phyloP scores from a whole-genome alignment of 2,113 vertebrate genomes.

The Colistium nudipinnis region DNA sequence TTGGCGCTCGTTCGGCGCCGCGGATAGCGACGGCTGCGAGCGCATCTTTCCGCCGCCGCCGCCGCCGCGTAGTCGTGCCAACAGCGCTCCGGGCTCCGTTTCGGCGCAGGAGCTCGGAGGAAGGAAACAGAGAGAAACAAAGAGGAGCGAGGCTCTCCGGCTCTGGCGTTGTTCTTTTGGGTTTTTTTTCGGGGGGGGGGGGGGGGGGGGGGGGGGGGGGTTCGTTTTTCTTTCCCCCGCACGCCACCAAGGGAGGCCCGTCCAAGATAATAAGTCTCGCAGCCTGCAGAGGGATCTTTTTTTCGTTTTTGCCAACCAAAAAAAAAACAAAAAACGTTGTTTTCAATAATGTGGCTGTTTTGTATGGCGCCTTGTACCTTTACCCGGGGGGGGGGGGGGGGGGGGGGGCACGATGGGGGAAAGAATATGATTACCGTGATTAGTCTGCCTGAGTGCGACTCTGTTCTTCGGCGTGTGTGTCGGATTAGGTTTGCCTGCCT shows the following conservation, averaged over 20 bases:
- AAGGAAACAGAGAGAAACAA: constrained; percentile 57
- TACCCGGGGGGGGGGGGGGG: constrained; percentile 20
- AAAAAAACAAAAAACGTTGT: constrained; percentile 63
- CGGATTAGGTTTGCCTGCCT: constrained; percentile 8
- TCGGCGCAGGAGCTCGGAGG: constrained; percentile 44
- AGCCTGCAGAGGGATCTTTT: constrained; percentile 51
- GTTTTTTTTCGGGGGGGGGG: no score
- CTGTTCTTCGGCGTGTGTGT: constrained; percentile 30
- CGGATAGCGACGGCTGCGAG: constrained; percentile 39
- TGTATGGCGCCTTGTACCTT: constrained; percentile 33
- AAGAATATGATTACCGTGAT: constrained; percentile 52
- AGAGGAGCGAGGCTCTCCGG: constrained; percentile 17
- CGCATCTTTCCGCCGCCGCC: constrained; percentile 22
- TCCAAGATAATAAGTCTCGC: constrained; percentile 56
- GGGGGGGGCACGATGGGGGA: constrained; percentile 23
- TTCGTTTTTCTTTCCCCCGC: no score
- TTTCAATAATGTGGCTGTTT: constrained; percentile 63
- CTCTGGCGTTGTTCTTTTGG: constrained; percentile 32
- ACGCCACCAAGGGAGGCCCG: constrained; percentile 27
- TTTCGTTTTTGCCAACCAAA: no score
- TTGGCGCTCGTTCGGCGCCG: constrained; percentile 29
- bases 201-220: no score
- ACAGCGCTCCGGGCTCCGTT: constrained; percentile 44
- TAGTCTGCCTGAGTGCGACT: constrained; percentile 34
- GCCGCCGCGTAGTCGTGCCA: constrained; percentile 55